These are phyloP conservation scores for Acanthiza pusilla DNA, from an alignment of 2,797 vertebrate genomes.

Conservation along the genomic window DNA sequence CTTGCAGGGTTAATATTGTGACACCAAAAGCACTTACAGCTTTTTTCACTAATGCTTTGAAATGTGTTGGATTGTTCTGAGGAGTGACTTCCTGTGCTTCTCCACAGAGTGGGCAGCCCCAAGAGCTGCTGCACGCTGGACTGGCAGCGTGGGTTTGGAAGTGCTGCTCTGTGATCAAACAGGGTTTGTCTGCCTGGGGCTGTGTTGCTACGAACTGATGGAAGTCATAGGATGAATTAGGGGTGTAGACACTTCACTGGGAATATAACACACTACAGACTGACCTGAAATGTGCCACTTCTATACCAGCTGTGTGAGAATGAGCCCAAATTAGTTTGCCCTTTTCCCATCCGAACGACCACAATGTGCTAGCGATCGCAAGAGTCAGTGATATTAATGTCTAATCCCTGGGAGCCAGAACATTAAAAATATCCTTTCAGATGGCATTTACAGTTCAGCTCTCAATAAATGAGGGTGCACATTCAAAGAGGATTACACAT, in stretches of 20 bases:
- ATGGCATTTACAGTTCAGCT: constrained; percentile 30
- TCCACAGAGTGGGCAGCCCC: background rate
- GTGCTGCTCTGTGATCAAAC: background rate
- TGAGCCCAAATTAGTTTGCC: background rate
- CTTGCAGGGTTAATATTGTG: background rate
- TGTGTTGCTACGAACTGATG: background rate
- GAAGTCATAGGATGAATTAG: background rate
- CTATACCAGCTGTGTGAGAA: background rate
- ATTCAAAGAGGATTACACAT: constrained; percentile 21
- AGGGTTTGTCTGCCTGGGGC: background rate
- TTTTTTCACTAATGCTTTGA: background rate
- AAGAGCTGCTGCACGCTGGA: accelerated
- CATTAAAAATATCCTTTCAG: background rate
- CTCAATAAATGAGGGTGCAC: background rate
- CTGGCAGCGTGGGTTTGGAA: background rate
- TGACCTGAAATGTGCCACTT: background rate
- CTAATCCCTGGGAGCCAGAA: background rate
- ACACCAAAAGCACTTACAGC: background rate
- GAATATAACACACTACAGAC: background rate
- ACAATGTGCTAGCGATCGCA: accelerated
- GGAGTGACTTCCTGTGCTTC: background rate
- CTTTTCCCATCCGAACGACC: background rate
- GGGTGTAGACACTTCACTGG: background rate
- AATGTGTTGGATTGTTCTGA: background rate
- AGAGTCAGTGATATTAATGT: background rate